Evolutionary conservation across 2,113 vertebrate genomes (phyloP).

Genomic region (Urocolius indicus): DNA sequence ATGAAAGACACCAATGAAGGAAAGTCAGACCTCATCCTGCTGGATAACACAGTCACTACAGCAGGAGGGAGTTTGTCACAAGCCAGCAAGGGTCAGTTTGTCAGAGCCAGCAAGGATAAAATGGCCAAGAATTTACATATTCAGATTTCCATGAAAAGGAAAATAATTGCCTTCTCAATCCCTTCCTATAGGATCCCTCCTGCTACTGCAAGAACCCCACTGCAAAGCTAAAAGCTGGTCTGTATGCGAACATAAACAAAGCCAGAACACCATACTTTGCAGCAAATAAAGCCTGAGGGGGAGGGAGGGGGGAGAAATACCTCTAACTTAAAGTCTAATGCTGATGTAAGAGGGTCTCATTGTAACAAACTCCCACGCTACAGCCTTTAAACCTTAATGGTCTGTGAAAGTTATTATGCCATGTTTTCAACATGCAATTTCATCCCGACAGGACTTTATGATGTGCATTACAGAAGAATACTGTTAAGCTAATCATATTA

Average conservation of each 20-base stretch:
- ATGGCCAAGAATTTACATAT: neutral
- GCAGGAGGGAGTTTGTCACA: neutral
- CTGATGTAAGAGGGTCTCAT: constrained; percentile 29
- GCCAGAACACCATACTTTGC: neutral
- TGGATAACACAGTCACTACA: neutral
- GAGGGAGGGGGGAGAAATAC: neutral
- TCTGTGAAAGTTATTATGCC: constrained; percentile 59
- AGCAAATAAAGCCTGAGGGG: neutral
- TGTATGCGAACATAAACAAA: neutral
- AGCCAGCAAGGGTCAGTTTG: neutral
- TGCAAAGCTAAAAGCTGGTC: neutral
- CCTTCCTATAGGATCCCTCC: neutral
- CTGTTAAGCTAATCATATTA: constrained; percentile 54
- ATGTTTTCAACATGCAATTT: constrained; percentile 15
- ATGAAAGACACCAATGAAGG: neutral
- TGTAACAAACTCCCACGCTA: constrained; percentile 36
- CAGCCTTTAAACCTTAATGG: constrained; percentile 50
- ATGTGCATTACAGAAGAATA: constrained; percentile 42
- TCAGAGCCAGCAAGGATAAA: neutral
- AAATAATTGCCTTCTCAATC: neutral
- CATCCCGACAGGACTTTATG: constrained; percentile 17
- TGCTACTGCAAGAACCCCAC: neutral
- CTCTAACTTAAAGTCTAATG: neutral
- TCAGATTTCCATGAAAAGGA: neutral
- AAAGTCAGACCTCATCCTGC: neutral